phyloP scores from a whole-genome alignment of 2,113 vertebrate species.

The Triplophysa dalaica region DNA sequence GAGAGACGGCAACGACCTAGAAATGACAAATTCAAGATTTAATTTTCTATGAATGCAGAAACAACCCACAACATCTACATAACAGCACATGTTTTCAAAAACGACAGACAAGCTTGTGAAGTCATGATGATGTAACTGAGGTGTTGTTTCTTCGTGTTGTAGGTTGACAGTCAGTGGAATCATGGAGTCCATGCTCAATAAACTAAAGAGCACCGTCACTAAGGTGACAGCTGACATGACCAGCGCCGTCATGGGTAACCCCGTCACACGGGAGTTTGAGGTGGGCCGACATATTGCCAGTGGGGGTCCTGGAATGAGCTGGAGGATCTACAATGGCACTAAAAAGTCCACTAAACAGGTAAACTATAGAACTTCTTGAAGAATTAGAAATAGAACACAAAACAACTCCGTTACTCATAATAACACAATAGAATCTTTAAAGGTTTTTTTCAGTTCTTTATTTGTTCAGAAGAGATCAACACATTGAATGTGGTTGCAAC shows the following conservation, averaged over 20 bases:
- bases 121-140: not conserved
- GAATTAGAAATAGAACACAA: no score
- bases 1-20: no score
- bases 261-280: conserved; percentile 95
- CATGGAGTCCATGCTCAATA: conserved; percentile 99
- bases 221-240: conserved; percentile 98
- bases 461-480: no score
- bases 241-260: conserved; percentile 98
- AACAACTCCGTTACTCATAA: not conserved
- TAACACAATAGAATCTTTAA: not conserved
- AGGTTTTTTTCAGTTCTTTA: no score
- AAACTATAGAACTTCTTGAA: no score
- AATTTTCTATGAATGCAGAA: no score
- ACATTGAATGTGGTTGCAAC: not conserved
- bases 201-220: conserved; percentile 95
- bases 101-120: not conserved
- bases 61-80: no score
- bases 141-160: not conserved
- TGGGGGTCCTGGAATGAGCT: conserved; percentile 89
- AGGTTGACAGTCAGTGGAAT: conserved; percentile 57
- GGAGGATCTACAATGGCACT: conserved; percentile 97
- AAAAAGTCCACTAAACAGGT: conserved; percentile 99
- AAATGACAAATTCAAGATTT: no score
- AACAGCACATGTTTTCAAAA: no score
- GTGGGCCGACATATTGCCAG: conserved; percentile 95